Base-by-base conservation (phyloP, 2,113 vertebrate species). In the Acanthochromis polyacanthus region DNA sequence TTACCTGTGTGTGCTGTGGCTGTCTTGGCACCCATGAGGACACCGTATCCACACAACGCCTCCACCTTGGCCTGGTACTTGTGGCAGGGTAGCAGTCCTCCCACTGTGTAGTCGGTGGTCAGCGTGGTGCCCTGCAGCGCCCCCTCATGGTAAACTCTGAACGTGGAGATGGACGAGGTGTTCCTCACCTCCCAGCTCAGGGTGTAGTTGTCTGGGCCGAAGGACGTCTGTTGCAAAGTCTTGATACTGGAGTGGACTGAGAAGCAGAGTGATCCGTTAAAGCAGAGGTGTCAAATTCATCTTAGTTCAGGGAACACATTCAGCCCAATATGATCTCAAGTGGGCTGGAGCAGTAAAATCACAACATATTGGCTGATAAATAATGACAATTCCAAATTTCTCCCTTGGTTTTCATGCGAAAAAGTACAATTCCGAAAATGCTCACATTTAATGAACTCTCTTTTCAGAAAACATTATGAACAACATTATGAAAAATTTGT, bases 81-180 rank as follows among this genome's bases (percentile, higher is more conserved):
- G 0, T 30, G 71, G 62, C 94, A 94, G 1, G 90, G 83, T 62
- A 40, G 66, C 71, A 94, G 81, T 0, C 87, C 88, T 4, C 7
- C 32, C n/a, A 93, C 88, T 0, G 78, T 86, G 89, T 84, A 82
- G 56, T 11, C 70, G 59, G 84, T 93, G 11, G 5, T 0, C 19
- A 88, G 74, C 0, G 93, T 94, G 43, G 72, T 81, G 40, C 65
- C 86, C 64, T 86, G 89, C 40, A 90, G 75, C n/a, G 0, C 82
- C 59, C 73, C 91, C 14, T 93, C 53, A 6, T 93, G 85, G 89
- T 87, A 90, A 30, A 94, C 77, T 51, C 81, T 76, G 86, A 94
- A 94, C 48, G 30, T 53, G 8, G 91, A 86, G 64, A 92, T 77
- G 45, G 89, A 86, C 0, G 92, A 92, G 7, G 50, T 51, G 60